Evolutionary conservation across 2,888 invertebrate genomes (phyloP).

Genomic region (Aphidius colemani): DNA sequence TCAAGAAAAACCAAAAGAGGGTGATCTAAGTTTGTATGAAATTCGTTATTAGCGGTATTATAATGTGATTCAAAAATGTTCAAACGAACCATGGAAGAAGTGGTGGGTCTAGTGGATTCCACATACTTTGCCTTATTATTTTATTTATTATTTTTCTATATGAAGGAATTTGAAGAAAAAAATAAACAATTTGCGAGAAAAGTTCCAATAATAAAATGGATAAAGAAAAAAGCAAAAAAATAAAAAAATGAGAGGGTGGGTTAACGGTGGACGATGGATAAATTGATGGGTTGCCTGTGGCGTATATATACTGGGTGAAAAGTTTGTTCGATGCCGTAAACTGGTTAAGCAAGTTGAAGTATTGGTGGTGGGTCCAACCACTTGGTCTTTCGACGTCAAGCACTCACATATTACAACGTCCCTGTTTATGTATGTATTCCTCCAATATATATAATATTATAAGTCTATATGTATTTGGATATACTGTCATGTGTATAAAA

Average conservation of each 20-base stretch:
- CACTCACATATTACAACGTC: slow-evolving; percentile 10
- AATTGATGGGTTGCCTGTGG: slow-evolving; percentile 26
- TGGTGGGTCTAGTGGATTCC: neutral
- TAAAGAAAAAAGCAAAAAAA: no score
- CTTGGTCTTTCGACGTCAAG: slow-evolving; percentile 27
- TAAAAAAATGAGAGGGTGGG: neutral
- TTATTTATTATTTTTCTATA: no score
- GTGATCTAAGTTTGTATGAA: slow-evolving; percentile 4
- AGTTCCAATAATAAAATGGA: neutral
- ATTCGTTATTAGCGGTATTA: slow-evolving; percentile 10
- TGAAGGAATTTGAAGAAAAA: no score
- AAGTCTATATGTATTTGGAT: no score
- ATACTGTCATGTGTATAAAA: no score
- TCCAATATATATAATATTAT: neutral
- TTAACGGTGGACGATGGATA: slow-evolving; percentile 9
- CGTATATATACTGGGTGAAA: slow-evolving; percentile 33
- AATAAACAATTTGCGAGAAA: no score
- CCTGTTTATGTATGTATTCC: slow-evolving; percentile 4
- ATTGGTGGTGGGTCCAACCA: slow-evolving; percentile 32
- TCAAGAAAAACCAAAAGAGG: neutral
- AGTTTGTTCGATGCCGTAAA: slow-evolving; percentile 49
- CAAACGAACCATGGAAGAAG: neutral
- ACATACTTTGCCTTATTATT: no score
- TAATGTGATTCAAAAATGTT: neutral
- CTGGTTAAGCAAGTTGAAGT: slow-evolving; percentile 51